Percentiles rank a stretch among this genome's conserved stretches.
These are phyloP conservation scores for Alsophila aescularia DNA, from an alignment of 2,888 invertebrate species.

Conservation along the genomic window DNA sequence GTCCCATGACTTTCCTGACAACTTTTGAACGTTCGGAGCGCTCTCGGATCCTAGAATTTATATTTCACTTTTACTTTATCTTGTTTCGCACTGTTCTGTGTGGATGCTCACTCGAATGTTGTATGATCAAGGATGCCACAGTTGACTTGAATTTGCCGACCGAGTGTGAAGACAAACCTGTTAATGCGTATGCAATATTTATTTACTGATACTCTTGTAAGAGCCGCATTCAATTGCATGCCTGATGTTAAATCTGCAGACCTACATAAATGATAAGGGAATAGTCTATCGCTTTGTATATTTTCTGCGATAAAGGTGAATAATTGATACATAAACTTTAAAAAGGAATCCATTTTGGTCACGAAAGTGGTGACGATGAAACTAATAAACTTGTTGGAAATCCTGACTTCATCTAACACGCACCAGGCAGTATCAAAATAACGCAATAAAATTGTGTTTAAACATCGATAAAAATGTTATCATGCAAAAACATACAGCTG, in stretches of 20 bases:
- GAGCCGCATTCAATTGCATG: not conserved
- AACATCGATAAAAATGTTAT: not conserved
- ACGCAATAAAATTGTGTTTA: not conserved
- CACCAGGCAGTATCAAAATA: not conserved
- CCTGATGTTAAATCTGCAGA: not conserved
- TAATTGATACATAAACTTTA: not conserved
- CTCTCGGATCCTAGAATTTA: conserved; percentile 46
- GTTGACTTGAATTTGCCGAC: conserved; percentile 33
- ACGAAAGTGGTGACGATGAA: not conserved
- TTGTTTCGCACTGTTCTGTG: conserved; percentile 35
- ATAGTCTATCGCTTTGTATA: too few species aligned
- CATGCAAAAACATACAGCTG: not conserved
- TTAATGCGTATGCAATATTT: conserved; percentile 26
- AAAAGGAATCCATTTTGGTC: not conserved
- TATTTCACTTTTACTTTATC: conserved; percentile 34
- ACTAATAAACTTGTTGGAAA: not conserved
- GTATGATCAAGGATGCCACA: conserved; percentile 29
- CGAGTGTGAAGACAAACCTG: conserved; percentile 33
- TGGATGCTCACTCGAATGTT: conserved; percentile 33
- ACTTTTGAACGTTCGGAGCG: conserved; percentile 49
- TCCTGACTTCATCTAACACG: not conserved
- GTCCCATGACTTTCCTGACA: conserved; percentile 50
- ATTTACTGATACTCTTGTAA: conserved; percentile 1
- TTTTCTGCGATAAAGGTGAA: too few species aligned
- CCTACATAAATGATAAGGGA: not conserved